These are phyloP conservation scores for Diplazon laetatorius DNA, from an alignment of 2,888 invertebrate species.

Conservation along the genomic window DNA sequence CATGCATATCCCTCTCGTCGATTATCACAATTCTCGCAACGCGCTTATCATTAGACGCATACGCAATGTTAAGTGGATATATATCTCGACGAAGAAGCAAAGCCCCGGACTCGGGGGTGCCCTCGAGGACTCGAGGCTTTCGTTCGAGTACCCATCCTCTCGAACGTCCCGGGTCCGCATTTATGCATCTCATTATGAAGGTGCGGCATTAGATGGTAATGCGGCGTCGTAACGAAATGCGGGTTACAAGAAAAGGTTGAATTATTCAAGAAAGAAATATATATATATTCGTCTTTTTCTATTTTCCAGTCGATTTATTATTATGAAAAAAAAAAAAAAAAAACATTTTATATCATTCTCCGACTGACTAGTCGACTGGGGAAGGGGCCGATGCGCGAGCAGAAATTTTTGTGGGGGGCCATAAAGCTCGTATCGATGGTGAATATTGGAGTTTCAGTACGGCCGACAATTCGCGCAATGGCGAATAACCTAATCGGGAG, in stretches of 20 bases:
- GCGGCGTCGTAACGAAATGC: conserved; percentile 28
- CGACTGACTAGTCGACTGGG: not conserved
- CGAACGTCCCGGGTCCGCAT: conserved; percentile 69
- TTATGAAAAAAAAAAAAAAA: too few species aligned
- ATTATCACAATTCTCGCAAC: conserved; percentile 17
- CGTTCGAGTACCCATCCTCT: conserved; percentile 54
- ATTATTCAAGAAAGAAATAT: conserved; percentile 26
- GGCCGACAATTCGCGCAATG: conserved; percentile 24
- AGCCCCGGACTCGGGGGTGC: conserved; percentile 43
- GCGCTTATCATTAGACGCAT: conserved; percentile 76
- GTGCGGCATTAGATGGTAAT: conserved; percentile 14
- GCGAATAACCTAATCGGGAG: conserved; percentile 41
- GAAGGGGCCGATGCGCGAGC: not conserved
- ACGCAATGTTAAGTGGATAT: conserved; percentile 76
- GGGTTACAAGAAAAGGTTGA: not conserved
- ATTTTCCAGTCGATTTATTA: not conserved
- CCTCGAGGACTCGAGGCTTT: conserved; percentile 17
- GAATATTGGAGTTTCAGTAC: conserved; percentile 4
- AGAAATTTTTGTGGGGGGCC: conserved; percentile 11
- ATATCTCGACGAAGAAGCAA: conserved; percentile 60
- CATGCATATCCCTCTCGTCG: conserved; percentile 24
- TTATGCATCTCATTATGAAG: conserved; percentile 77
- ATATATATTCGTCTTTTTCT: not conserved
- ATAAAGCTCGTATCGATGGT: conserved; percentile 18
- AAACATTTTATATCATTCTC: not conserved